Base-by-base conservation (phyloP, 1,140 invertebrate genomes). In the Cylas formicarius region DNA sequence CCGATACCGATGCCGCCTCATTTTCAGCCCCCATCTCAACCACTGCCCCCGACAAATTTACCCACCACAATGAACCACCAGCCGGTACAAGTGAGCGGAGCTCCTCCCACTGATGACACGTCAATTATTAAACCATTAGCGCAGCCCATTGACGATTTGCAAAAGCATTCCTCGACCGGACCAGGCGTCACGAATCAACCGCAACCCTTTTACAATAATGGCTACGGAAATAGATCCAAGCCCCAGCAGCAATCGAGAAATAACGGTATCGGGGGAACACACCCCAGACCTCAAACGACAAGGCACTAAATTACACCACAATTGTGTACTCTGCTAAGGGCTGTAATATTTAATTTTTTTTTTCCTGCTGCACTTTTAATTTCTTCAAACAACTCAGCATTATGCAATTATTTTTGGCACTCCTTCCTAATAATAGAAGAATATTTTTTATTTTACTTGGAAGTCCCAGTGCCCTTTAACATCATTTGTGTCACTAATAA, bases 1-100 rank as follows among this genome's bases (percentile, higher is more conserved):
- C 55, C 58, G 21, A 57, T 65, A 23, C 60, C 60, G 6, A 50
- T 63, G 51, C 61, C 61, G 10, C 52, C 61, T 7, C 60, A 58
- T 41, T 60, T 57, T 34, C 56, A 56, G 19, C 26, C 42, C 31
- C 28, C 14, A 29, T 24, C 16, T 14, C 43, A 31, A 11, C 23
- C 33, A 13, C 35, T 48, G 8, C 24, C 44, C 14, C 35, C 49
- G 19, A 50, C 17, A n/a, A 48, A 45, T 24, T 17, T 57, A 32
- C 33, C 53, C 2, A 48, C 46, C 0, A 46, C 44, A 8, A 24
- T 43, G 19, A 43, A 41, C 13, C 39, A 52, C 17, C 52, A 55
- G 41, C n/a, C n/a, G n/a, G 40, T 37, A 16, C 44, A 46, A 14
- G 42, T 29, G 21, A 48, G 41, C 38, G 51, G 34, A 31, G 39